Percentiles rank a stretch among this genome's conserved stretches.
phyloP scores from a whole-genome alignment of 2,888 invertebrate genomes.

The Melinaea marsaeus region DNA sequence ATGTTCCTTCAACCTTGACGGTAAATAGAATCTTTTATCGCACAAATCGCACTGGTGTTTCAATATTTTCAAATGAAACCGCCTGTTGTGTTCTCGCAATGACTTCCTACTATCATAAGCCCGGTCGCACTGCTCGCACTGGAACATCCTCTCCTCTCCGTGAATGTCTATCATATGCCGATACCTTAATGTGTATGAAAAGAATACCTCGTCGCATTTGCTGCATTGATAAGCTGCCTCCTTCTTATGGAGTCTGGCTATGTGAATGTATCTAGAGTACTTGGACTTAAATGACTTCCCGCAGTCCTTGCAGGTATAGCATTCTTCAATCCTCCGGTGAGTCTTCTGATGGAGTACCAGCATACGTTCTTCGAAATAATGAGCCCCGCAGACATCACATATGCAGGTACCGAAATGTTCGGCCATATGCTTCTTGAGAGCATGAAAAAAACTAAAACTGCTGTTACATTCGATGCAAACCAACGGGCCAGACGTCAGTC shows the following conservation, averaged over 20 bases:
- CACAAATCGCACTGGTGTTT: conserved; percentile 75
- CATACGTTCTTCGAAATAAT: conserved; percentile 70
- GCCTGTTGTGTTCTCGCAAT: conserved; percentile 57
- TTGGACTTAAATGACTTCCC: conserved; percentile 66
- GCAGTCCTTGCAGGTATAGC: conserved; percentile 68
- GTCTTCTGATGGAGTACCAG: conserved; percentile 60
- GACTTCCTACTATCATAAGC: conserved; percentile 65
- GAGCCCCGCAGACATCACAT: conserved; percentile 66
- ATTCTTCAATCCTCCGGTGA: conserved; percentile 59
- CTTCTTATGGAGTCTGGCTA: conserved; percentile 57
- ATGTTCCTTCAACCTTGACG: conserved; percentile 62
- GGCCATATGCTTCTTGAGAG: conserved; percentile 64
- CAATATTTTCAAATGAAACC: conserved; percentile 61
- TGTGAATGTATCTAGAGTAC: conserved; percentile 59
- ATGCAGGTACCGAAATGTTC: conserved; percentile 65
- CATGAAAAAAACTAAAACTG: conserved; percentile 55
- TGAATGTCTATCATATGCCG: conserved; percentile 63
- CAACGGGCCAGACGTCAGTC: conserved; percentile 46
- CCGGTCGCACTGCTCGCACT: conserved; percentile 61
- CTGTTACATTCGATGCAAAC: conserved; percentile 42
- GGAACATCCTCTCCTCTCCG: conserved; percentile 55
- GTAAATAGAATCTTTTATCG: conserved; percentile 71
- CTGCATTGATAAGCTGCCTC: conserved; percentile 64
- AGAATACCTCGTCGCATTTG: conserved; percentile 61
- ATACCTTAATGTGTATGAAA: conserved; percentile 58